A percentile compares a stretch with the other conserved stretches of the same genome.
Evolutionary conservation across 2,113 vertebrate species (phyloP).

Genomic region (Macheiramphus alcinus): DNA sequence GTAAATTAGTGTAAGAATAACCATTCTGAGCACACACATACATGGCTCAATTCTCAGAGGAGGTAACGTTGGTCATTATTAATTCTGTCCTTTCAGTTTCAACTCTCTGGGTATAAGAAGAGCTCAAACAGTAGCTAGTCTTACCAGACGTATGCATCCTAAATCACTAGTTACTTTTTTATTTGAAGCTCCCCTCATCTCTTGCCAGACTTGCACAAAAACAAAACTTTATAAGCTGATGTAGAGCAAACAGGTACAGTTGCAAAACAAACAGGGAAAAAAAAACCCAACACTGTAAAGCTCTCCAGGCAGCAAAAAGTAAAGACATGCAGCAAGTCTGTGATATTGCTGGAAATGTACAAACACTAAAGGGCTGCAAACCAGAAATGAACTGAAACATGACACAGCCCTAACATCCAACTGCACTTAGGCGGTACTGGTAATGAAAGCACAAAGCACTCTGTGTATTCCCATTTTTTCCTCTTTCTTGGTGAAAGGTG

Average conservation of each 20-base stretch:
- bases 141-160: neutral
- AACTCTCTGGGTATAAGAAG: neutral
- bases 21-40: neutral
- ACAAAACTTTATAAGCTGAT: neutral
- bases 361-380: neutral
- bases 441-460: neutral
- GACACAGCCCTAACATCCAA: neutral
- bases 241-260: neutral
- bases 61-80: neutral
- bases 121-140: neutral
- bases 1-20: neutral
- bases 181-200: neutral
- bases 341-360: neutral
- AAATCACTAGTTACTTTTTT: neutral
- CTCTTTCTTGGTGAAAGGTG: neutral
- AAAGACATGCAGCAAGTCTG: neutral
- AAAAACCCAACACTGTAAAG: neutral
- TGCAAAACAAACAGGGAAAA: neutral
- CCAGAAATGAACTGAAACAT: neutral
- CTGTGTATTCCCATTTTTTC: neutral
- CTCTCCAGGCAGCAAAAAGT: neutral
- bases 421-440: fast-evolving
- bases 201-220: neutral
- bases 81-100: neutral
- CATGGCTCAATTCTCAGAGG: neutral